Evolutionary conservation across 2,888 invertebrate genomes (phyloP).

Genomic region (Drosophila macrothrix): DNA sequence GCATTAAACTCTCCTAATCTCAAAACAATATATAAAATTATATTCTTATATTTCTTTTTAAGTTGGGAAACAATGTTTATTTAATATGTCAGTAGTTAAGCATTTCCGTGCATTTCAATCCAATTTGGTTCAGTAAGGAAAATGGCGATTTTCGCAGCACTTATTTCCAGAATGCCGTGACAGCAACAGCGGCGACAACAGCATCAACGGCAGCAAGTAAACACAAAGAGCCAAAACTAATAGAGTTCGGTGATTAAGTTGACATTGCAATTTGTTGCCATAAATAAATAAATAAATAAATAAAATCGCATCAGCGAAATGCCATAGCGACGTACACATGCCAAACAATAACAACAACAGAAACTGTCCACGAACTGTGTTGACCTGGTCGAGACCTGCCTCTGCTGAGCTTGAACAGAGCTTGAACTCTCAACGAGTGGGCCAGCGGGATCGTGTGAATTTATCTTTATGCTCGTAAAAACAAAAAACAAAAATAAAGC

Average conservation of each 20-base stretch:
- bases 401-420: slow-evolving; percentile 15
- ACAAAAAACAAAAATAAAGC: slow-evolving; percentile 40
- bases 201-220: slow-evolving; percentile 5
- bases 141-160: slow-evolving; percentile 2
- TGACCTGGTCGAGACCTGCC: slow-evolving; percentile 32
- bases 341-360: slow-evolving; percentile 21
- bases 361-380: slow-evolving; percentile 5
- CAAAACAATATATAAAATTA: neutral
- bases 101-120: neutral
- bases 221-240: slow-evolving; percentile 62
- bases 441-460: slow-evolving; percentile 63
- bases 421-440: slow-evolving; percentile 32
- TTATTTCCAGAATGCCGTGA: neutral
- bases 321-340: slow-evolving; percentile 19
- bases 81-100: neutral
- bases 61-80: neutral
- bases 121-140: slow-evolving; percentile 1
- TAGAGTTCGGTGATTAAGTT: slow-evolving; percentile 77
- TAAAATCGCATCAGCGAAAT: slow-evolving; percentile 71
- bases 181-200: slow-evolving; percentile 1
- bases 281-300: slow-evolving; percentile 80
- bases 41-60: neutral
- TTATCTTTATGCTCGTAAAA: slow-evolving; percentile 78
- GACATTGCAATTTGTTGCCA: slow-evolving; percentile 78
- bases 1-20: neutral